Base-by-base conservation (phyloP, 1,140 invertebrate species). In the Yoshiicerus persimilis region DNA sequence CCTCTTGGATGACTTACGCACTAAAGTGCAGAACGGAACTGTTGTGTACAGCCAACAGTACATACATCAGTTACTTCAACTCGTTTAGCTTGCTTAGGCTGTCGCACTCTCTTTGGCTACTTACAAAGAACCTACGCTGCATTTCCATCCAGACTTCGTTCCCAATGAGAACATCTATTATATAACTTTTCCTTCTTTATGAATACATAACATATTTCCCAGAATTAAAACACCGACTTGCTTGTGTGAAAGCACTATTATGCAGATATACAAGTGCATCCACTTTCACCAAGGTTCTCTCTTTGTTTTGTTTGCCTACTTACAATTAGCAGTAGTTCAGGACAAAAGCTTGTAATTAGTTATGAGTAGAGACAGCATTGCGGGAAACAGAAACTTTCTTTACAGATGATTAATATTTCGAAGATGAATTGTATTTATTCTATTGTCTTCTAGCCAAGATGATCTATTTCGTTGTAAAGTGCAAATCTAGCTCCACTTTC, bases 291-390 rank as follows among this genome's bases (percentile, higher is more conserved):
- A 10, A 80, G 32, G 11, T 36, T 38, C 32, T 66, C 32, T 32
- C 38, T 80, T 34, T 38, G 75, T 80, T 80, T 36, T 80, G 75
- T 80, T 80, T 80, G 75, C 6, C 16, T 38, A 80, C 25, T 27
- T 70, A 56, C 47, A 56, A 56, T 56, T 70, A 30, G 66, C 5
- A 36, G 20, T 4, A 25, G 30, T 20, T 38, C 20, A 80, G 23
- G 34, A 80, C 75, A 80, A 80, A 80, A 80, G 75, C 75, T 80
- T 80, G 75, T 80, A 80, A 80, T 80, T 80, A 80, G 75, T 34
- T 36, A 80, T 80, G 75, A 80, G 75, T 36, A 80, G 75, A 80
- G 75, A 80, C 75, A 80, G 34, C 30, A 80, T 80, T 36, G 32
- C 20, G 32, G n/a, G 75, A 80, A 36, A 80, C 27, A 80, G 75